Evolutionary conservation across 2,113 vertebrate species (phyloP).

Genomic region (rat (Rattus norvegicus)): DNA sequence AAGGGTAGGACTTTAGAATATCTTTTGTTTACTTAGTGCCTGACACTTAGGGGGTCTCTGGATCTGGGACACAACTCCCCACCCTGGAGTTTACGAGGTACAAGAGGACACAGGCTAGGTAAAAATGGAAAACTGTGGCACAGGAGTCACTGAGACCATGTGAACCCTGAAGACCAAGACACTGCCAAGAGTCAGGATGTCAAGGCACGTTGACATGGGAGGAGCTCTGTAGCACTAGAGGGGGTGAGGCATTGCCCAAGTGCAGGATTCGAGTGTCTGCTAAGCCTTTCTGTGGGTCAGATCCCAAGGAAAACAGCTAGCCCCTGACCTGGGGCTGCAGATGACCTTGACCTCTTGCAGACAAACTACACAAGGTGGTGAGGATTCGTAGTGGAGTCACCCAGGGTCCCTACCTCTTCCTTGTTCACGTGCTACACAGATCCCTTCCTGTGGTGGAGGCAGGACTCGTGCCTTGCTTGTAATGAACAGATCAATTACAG

Average conservation of each 20-base stretch:
- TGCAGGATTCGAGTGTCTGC: rapidly evolving
- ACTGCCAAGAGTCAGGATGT: not conserved
- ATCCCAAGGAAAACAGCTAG: not conserved
- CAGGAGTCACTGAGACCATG: not conserved
- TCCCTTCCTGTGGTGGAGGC: not conserved
- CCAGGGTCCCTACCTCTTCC: not conserved
- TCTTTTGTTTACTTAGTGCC: not conserved
- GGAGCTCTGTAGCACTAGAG: too few species aligned
- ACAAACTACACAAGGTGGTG: not conserved
- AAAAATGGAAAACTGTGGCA: not conserved
- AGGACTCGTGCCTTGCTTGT: rapidly evolving
- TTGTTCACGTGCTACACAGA: rapidly evolving
- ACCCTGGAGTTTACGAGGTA: not conserved
- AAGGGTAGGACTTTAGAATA: too few species aligned
- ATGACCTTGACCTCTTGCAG: not conserved
- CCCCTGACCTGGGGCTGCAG: not conserved
- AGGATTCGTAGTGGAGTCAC: too few species aligned
- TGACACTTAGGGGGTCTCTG: not conserved
- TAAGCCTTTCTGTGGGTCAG: not conserved
- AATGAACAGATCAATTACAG: not conserved
- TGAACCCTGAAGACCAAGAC: not conserved
- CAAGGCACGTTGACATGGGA: not conserved
- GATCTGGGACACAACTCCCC: rapidly evolving
- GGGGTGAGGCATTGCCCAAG: rapidly evolving
- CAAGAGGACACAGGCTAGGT: not conserved